Evolutionary conservation across 2,113 vertebrate genomes (phyloP).

Genomic region (Xenotilapia longispinis): DNA sequence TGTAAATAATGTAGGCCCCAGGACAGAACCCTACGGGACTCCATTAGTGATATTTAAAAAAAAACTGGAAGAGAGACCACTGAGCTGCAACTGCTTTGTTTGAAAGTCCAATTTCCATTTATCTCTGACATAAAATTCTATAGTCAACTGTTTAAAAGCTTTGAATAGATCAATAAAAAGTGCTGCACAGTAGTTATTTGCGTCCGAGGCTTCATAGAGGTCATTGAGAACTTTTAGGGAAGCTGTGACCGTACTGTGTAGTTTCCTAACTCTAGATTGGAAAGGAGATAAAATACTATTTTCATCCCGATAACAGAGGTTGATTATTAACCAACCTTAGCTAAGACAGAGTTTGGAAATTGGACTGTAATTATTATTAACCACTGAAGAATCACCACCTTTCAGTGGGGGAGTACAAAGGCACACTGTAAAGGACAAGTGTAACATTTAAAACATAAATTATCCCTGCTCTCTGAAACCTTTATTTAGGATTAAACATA

Average conservation of each 20-base stretch:
- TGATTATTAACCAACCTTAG: background rate
- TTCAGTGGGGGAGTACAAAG: rapidly evolving
- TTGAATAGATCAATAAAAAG: background rate
- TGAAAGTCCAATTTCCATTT: background rate
- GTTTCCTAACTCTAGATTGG: background rate
- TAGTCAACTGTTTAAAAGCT: background rate
- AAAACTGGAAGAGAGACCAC: background rate
- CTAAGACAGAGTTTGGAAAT: background rate
- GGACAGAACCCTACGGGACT: background rate
- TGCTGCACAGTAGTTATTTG: rapidly evolving
- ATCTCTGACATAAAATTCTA: background rate
- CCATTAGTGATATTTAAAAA: background rate
- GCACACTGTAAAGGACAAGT: background rate
- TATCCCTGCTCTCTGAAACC: background rate
- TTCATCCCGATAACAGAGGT: rapidly evolving
- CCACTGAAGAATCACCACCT: background rate
- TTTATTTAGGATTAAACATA: rapidly evolving
- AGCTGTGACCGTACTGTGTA: rapidly evolving
- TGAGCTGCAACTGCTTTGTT: background rate
- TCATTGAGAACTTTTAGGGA: background rate
- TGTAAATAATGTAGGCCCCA: background rate
- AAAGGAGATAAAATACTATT: rapidly evolving
- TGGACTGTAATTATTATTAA: background rate
- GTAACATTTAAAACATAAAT: rapidly evolving
- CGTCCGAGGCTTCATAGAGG: rapidly evolving